These are phyloP conservation scores for Limenitis camilla DNA, from an alignment of 2,888 invertebrate species.

Conservation along the genomic window DNA sequence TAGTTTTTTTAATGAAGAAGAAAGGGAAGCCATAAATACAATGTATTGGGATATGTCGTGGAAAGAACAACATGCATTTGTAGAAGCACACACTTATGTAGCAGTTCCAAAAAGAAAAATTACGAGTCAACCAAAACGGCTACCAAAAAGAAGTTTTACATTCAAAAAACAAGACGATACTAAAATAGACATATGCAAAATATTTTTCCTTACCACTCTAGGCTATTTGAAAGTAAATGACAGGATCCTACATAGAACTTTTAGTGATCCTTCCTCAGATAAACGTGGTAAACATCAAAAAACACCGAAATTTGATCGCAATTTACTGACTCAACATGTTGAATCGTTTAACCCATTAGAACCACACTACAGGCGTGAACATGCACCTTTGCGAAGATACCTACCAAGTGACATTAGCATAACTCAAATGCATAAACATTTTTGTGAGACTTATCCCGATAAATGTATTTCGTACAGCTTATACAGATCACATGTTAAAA, in stretches of 20 bases:
- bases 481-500: slow-evolving; percentile 24
- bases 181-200: too few relatives aligned
- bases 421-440: not conserved
- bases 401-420: not conserved
- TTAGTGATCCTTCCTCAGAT: too few relatives aligned
- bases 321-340: too few relatives aligned
- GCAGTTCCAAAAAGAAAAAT: slow-evolving; percentile 22
- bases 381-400: slow-evolving; percentile 21
- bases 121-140: slow-evolving; percentile 17
- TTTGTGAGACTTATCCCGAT: not conserved
- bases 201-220: too few relatives aligned
- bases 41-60: slow-evolving; percentile 15
- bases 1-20: slow-evolving; percentile 6
- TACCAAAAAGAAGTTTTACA: slow-evolving; percentile 19
- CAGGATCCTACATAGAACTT: slow-evolving; percentile 18
- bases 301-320: too few relatives aligned
- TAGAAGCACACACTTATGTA: slow-evolving; percentile 15
- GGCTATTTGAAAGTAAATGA: slow-evolving; percentile 23
- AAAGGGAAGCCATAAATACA: slow-evolving; percentile 4
- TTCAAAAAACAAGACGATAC: slow-evolving; percentile 19
- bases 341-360: too few relatives aligned
- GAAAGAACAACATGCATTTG: slow-evolving; percentile 19
- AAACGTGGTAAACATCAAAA: too few relatives aligned
- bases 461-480: slow-evolving; percentile 5
- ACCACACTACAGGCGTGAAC: slow-evolving; percentile 28